These are phyloP conservation scores for Numenius phaeopus DNA, from an alignment of 2,797 vertebrate genomes.

Conservation along the genomic window DNA sequence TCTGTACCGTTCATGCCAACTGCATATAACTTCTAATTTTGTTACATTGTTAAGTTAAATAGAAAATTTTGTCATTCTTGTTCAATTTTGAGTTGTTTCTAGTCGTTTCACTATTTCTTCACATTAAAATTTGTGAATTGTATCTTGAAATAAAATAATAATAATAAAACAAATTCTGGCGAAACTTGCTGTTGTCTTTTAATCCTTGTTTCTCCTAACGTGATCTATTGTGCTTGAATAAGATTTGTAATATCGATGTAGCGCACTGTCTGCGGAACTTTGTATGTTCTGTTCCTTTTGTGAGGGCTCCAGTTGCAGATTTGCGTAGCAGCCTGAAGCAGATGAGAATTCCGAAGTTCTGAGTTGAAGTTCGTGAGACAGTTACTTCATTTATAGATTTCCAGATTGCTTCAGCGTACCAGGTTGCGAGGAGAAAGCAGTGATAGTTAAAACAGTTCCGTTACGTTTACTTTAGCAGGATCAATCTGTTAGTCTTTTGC, in stretches of 20 bases:
- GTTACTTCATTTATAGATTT: not conserved
- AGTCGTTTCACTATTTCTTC: not conserved
- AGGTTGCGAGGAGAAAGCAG: not conserved
- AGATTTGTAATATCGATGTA: not conserved
- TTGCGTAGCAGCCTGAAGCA: not conserved
- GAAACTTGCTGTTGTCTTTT: conserved; percentile 49
- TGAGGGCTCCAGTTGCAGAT: not conserved
- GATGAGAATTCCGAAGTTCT: not conserved
- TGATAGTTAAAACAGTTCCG: not conserved
- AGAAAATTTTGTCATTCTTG: not conserved
- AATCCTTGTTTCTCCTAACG: conserved; percentile 32
- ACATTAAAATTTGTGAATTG: not conserved
- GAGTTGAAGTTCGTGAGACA: not conserved
- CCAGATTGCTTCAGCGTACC: not conserved
- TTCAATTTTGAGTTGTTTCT: not conserved
- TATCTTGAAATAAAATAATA: conserved; percentile 18
- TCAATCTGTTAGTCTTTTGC: not conserved
- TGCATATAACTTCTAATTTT: not conserved
- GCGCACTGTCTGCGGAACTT: not conserved
- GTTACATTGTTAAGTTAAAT: not conserved
- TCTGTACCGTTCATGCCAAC: not conserved
- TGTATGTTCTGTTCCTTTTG: not conserved
- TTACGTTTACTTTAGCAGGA: not conserved
- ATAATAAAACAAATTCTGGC: conserved; percentile 28
- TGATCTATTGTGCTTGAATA: not conserved